A percentile compares a stretch with the other conserved stretches of the same genome.
Conservation (phyloP, 2,797 vertebrate species). For the Girardinus metallicus region DNA sequence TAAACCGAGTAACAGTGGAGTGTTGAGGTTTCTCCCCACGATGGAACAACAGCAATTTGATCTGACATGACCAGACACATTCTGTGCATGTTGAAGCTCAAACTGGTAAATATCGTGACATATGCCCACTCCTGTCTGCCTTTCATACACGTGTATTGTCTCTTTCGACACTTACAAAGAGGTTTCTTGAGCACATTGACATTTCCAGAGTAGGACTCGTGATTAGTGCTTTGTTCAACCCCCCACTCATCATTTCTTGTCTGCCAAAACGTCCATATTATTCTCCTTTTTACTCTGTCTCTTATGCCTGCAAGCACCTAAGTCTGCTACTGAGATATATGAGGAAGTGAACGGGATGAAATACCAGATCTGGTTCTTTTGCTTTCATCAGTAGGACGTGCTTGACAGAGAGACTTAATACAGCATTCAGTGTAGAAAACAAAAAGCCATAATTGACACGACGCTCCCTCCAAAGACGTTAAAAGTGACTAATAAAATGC, state of each 20-base stretch:
- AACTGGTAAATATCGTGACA: conserved; percentile 27
- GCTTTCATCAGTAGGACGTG: conserved; percentile 54
- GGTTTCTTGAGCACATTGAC: conserved; percentile 34
- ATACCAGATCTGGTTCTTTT: conserved; percentile 21
- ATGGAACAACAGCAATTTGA: not conserved
- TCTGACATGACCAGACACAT: conserved; percentile 2
- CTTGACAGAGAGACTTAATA: conserved; percentile 66
- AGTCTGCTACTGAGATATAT: conserved; percentile 15
- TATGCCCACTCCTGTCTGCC: conserved; percentile 3
- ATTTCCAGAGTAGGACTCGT: conserved; percentile 34
- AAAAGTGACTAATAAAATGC: conserved; percentile 71
- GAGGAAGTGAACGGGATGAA: conserved; percentile 21
- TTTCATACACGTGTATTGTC: conserved; percentile 9
- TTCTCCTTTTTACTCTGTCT: conserved; percentile 20
- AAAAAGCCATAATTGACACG: conserved; percentile 65
- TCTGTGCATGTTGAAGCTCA: conserved; percentile 30
- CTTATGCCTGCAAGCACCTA: conserved; percentile 21
- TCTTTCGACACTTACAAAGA: conserved; percentile 27
- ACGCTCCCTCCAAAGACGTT: conserved; percentile 59
- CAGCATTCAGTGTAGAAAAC: conserved; percentile 64
- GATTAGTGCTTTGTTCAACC: conserved; percentile 55
- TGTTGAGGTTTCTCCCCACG: conserved; percentile 6
- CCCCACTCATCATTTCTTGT: conserved; percentile 47
- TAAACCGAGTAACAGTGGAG: conserved; percentile 1
- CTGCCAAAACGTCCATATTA: conserved; percentile 47